phyloP scores from a whole-genome alignment of 2,113 vertebrate genomes.

The Muntiacus reevesi region DNA sequence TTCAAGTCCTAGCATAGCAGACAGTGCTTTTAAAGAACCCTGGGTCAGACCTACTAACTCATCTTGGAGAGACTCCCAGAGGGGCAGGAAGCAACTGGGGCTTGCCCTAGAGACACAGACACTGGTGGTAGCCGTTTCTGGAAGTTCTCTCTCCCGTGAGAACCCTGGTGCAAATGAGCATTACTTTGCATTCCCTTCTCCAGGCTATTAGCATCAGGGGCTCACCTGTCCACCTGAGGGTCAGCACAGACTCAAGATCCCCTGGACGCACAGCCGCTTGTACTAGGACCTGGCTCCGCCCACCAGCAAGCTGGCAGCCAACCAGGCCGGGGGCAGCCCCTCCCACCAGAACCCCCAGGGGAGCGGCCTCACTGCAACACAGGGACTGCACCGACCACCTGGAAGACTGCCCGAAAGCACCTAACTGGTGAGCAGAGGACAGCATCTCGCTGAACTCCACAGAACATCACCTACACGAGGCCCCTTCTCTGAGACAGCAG shows the following conservation, averaged over 20 bases:
- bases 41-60: not conserved
- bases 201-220: not conserved
- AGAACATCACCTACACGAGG: not conserved
- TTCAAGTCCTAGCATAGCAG: not conserved
- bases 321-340: not conserved
- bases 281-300: not conserved
- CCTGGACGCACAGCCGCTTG: not conserved
- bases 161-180: not conserved
- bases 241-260: not conserved
- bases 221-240: not conserved
- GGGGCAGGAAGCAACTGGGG: not conserved
- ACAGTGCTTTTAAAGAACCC: not conserved
- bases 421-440: not conserved
- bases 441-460: not conserved
- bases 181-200: not conserved
- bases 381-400: rapidly evolving
- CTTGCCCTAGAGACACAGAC: not conserved
- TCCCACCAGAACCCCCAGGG: not conserved
- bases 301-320: not conserved
- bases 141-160: not conserved
- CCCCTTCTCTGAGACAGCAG: not conserved
- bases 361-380: not conserved
- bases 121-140: not conserved
- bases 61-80: not conserved
- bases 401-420: not conserved